Evolutionary conservation across 2,113 vertebrate species (phyloP), one percentile per base, ranked within the genome.

Genomic region (Clinocottus analis): DNA sequence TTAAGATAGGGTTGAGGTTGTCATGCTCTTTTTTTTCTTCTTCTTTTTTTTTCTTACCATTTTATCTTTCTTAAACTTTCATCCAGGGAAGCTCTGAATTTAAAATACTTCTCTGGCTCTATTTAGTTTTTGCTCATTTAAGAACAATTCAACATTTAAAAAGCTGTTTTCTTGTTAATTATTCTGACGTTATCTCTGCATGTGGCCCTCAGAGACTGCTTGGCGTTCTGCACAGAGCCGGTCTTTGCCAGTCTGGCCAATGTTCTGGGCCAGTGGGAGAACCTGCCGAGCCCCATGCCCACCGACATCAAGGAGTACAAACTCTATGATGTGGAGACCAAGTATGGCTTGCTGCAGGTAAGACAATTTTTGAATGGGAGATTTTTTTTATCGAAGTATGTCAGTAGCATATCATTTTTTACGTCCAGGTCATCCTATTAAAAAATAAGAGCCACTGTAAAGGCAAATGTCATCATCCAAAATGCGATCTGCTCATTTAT

Each of bases 221-320:
- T 99, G 92, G 98, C 98, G 3, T 99, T 99, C 95, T 99, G 98
- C 86, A 99, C 98, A 55, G 98, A 99, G 91, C 98, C 98, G 16
- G 96, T 99, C 71, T 99, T 96, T 91, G 97, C 98, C 73, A 99
- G 98, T 91, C 95, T 99, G 93, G 95, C 98, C 85, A 99, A 99
- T 5, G 95, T 99, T 80, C 95, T 99, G 83, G 98, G 98, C 80
- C 96, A 94, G 80, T 98, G 97, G 96, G 98, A 99, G 86, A 98
- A 99, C 85, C 93, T 99, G 53, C 98, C 98, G 72, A 96, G 95
- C 81, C 95, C 98, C 39, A 83, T 98, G 69, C 96, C 97, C 81
- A 93, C 89, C 23, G 97, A 99, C 66, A 98, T 99, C 89, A 99
- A 97, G 89, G 98, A 98, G 76, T 97, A 98, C 93, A 97, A 98